Conservation (phyloP, 2,797 vertebrate species). For the Melanotaenia pygmaea region DNA sequence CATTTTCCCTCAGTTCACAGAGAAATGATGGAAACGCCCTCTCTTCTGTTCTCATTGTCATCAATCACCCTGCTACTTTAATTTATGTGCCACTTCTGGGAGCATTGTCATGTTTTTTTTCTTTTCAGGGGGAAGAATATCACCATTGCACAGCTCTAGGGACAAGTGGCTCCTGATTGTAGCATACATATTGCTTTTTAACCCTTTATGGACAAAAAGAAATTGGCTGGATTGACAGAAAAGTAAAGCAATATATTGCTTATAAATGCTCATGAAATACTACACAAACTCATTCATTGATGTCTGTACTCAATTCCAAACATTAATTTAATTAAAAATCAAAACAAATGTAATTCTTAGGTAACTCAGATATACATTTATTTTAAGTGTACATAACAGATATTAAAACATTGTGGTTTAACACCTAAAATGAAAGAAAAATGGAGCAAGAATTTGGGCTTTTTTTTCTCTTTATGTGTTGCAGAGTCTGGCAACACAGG, state of each 20-base stretch:
- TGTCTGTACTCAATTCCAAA: background rate
- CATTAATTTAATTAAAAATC: background rate
- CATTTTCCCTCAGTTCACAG: constrained; percentile 77
- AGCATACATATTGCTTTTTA: constrained; percentile 84
- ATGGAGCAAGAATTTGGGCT: constrained; percentile 24
- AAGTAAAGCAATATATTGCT: constrained; percentile 13
- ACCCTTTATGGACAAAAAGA: constrained; percentile 74
- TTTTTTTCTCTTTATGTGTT: constrained; percentile 39
- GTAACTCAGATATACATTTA: background rate
- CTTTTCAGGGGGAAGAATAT: constrained; percentile 92
- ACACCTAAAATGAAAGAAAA: constrained; percentile 1
- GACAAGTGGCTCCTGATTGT: constrained; percentile 82
- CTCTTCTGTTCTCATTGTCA: constrained; percentile 86
- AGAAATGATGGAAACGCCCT: constrained; percentile 88
- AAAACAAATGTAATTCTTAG: background rate
- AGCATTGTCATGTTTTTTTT: constrained; percentile 87
- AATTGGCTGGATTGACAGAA: constrained; percentile 16
- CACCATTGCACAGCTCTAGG: constrained; percentile 86
- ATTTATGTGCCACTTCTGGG: constrained; percentile 96
- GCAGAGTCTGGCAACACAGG: constrained; percentile 39
- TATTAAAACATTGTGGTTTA: no score
- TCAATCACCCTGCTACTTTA: constrained; percentile 95
- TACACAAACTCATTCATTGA: background rate
- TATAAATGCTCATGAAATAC: constrained; percentile 5
- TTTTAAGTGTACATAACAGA: no score